Evolutionary conservation across 2,797 vertebrate genomes (phyloP).

Genomic region (Picus viridis): DNA sequence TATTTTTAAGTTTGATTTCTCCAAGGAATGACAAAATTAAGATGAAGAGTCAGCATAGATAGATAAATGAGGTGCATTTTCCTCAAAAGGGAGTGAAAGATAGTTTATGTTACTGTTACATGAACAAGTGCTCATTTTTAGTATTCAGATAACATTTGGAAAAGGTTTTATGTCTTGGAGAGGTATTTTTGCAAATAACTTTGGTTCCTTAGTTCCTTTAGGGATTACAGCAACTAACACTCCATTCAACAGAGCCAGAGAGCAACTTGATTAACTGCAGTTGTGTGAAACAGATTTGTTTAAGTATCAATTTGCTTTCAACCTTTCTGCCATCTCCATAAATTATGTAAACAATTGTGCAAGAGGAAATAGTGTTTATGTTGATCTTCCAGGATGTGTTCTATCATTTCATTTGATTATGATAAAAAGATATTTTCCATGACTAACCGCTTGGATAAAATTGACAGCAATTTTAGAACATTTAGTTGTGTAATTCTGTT

Average conservation of each 20-base stretch:
- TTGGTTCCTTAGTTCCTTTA: conserved; percentile 61
- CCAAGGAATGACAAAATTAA: conserved; percentile 53
- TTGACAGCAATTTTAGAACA: background rate
- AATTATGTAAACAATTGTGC: conserved; percentile 63
- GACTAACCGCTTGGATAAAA: conserved; percentile 2
- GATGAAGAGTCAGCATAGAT: conserved; percentile 18
- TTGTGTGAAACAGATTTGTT: conserved; percentile 58
- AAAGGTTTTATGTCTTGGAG: conserved; percentile 26
- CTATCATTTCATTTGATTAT: conserved; percentile 50
- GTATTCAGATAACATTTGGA: conserved; percentile 61
- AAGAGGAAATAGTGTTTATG: conserved; percentile 27
- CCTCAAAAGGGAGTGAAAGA: conserved; percentile 30
- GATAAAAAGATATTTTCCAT: conserved; percentile 35
- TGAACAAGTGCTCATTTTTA: conserved; percentile 35
- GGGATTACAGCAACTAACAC: conserved; percentile 11
- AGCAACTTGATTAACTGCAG: conserved; percentile 53
- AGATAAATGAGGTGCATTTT: conserved; percentile 39
- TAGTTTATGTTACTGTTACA: background rate
- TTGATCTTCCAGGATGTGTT: conserved; percentile 47
- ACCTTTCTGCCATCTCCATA: conserved; percentile 40
- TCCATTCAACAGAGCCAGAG: conserved; percentile 42
- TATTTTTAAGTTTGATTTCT: conserved; percentile 48
- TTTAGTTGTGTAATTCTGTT: background rate
- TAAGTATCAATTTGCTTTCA: conserved; percentile 71
- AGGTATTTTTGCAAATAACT: conserved; percentile 62